Evolutionary conservation across 2,888 invertebrate species (phyloP), one percentile per base, ranked within the genome.

Genomic region (Chironomus tentans): DNA sequence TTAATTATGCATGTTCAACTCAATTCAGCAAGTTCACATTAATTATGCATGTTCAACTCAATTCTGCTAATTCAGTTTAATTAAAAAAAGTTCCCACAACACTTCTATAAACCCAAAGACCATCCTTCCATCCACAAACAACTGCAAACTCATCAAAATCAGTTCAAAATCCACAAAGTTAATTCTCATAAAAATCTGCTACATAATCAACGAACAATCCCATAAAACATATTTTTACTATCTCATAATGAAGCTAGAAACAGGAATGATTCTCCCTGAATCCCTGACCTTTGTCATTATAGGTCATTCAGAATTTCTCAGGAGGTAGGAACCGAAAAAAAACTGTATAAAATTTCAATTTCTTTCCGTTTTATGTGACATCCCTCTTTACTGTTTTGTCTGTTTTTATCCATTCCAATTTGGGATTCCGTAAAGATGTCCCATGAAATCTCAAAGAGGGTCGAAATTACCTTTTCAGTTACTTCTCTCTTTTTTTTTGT

Each of bases 241-340:
- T 24, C 24, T 24, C 21, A 65, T 65, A 65, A 65, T 21, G 65
- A 56, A 65, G 65, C 22, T 10, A 18, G 24, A 56, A 56, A 18
- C 47, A n/a, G 28, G 47, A 61, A 62, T 48, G 47, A 68, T 62
- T 73, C 72, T 56, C 50, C 24, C 61, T 21, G 62, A 18, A 46
- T 68, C 47, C 48, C 65, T 74, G 74, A 74, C 74, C 74, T 74
- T 74, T 74, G 74, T 74, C 65, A 68, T 74, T 47, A 68, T 74
- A 74, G 74, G 74, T 74, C 74, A 74, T 74, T 74, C 68, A 46
- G 10, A 50, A 68, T 74, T 74, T 65, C 65, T 22, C 38, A 38
- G 38, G 38, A 38, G 38, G 38, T 22, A 74, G 48, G 18, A 62
- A 73, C 38, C 47, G 18, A 62, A 72, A 62, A 65, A 47, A 62